A percentile compares a stretch with the other conserved stretches of the same genome.
These are phyloP conservation scores for Syrphus vitripennis DNA, from an alignment of 2,888 invertebrate species.

Conservation along the genomic window DNA sequence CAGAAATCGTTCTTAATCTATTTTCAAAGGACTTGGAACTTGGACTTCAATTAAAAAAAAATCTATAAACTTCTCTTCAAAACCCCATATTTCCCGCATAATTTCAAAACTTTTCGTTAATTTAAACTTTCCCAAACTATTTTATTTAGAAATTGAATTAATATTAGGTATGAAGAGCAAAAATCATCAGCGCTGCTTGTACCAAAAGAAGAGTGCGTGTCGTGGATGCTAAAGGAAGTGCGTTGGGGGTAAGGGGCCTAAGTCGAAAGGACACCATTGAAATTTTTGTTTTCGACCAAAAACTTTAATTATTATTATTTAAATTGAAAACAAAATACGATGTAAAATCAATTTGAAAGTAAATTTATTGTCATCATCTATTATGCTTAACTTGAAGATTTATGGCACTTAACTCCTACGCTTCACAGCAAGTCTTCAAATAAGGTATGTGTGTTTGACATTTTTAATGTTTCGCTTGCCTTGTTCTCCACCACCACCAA, in stretches of 20 bases:
- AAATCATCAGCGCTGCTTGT: neutral
- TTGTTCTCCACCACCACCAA: neutral
- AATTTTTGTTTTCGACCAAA: neutral
- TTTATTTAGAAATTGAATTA: constrained; percentile 30
- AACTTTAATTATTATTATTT: constrained; percentile 54
- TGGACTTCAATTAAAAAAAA: neutral
- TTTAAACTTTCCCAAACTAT: constrained; percentile 61
- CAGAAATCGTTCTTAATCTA: neutral
- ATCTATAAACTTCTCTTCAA: neutral
- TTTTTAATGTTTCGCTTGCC: constrained; percentile 12
- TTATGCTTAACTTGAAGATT: constrained; percentile 64
- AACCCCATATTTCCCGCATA: constrained; percentile 40
- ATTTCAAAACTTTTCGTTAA: constrained; percentile 56
- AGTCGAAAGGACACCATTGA: neutral
- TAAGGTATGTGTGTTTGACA: constrained; percentile 56
- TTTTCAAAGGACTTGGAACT: neutral
- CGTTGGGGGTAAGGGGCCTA: neutral
- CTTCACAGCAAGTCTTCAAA: neutral
- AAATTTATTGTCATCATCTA: constrained; percentile 66
- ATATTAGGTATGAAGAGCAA: neutral
- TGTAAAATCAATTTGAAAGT: constrained; percentile 58
- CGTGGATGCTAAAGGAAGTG: no score
- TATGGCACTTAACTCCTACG: constrained; percentile 56
- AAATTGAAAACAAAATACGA: constrained; percentile 61
- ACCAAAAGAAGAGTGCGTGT: neutral